These are phyloP conservation scores for Elephantulus edwardii DNA, from an alignment of 2,113 vertebrate genomes.

Conservation along the genomic window DNA sequence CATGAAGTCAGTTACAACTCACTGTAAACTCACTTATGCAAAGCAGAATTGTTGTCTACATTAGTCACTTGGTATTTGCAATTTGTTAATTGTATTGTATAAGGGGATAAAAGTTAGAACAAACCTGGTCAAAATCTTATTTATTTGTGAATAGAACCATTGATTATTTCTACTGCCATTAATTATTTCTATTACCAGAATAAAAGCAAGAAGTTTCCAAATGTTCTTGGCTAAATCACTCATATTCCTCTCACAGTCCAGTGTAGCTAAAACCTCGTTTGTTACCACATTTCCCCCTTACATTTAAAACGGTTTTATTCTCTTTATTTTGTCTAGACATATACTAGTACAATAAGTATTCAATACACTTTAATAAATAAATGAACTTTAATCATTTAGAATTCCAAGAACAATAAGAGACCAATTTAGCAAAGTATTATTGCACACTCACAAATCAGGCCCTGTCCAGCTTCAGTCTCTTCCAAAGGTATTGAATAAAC, in stretches of 20 bases:
- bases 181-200: neutral
- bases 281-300: too few species aligned
- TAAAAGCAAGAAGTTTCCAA: neutral
- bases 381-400: too few species aligned
- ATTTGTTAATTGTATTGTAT: too few species aligned
- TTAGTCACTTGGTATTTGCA: too few species aligned
- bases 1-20: too few species aligned
- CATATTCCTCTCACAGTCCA: neutral
- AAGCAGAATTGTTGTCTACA: neutral
- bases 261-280: constrained; percentile 20
- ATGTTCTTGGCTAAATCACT: neutral
- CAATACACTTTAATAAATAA: too few species aligned
- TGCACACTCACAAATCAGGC: constrained; percentile 84
- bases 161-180: constrained; percentile 26
- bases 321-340: too few species aligned
- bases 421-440: neutral
- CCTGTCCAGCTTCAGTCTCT: constrained; percentile 77
- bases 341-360: too few species aligned
- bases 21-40: neutral
- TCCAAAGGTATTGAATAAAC: constrained; percentile 82
- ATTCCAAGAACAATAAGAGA: too few species aligned
- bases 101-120: too few species aligned
- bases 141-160: neutral
- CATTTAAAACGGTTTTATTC: too few species aligned
- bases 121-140: neutral